phyloP scores from a whole-genome alignment of 23 tunicate genomes.

The Pegea sp. region DNA sequence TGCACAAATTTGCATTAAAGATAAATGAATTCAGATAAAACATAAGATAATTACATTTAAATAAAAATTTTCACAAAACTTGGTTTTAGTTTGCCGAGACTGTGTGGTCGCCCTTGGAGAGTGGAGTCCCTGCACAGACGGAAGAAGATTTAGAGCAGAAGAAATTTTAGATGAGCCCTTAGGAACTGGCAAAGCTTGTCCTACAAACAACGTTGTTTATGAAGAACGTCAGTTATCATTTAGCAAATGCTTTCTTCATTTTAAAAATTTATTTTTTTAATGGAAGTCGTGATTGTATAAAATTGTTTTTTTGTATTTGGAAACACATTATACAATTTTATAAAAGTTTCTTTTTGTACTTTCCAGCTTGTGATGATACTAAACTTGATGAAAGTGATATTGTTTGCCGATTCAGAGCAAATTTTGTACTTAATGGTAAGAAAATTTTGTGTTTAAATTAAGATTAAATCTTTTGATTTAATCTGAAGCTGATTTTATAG shows the following conservation, averaged over 20 bases:
- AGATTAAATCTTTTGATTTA: too few relatives aligned
- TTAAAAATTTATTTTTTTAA: neutral
- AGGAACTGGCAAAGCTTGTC: conserved; percentile 36
- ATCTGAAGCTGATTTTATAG: too few relatives aligned
- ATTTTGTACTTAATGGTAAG: conserved; percentile 29
- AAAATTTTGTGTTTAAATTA: too few relatives aligned
- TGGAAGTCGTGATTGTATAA: too few relatives aligned
- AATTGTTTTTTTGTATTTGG: neutral
- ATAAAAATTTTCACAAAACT: too few relatives aligned
- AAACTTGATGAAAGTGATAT: conserved; percentile 2
- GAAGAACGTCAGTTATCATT: neutral
- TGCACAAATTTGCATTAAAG: too few relatives aligned
- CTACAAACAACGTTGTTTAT: neutral
- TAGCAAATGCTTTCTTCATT: neutral
- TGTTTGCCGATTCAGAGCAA: conserved; percentile 39
- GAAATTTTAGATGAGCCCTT: conserved; percentile 2
- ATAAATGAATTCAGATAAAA: too few relatives aligned
- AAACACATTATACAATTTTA: neutral
- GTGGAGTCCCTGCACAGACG: conserved; percentile 25
- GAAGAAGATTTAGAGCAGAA: conserved; percentile 7
- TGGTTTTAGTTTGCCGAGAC: too few relatives aligned
- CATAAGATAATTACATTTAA: too few relatives aligned
- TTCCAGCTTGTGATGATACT: conserved; percentile 10
- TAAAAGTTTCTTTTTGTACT: neutral
- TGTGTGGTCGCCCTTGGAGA: conserved; percentile 23